Evolutionary conservation across 2,797 vertebrate genomes (phyloP).

Genomic region (Acanthurus lineatus): DNA sequence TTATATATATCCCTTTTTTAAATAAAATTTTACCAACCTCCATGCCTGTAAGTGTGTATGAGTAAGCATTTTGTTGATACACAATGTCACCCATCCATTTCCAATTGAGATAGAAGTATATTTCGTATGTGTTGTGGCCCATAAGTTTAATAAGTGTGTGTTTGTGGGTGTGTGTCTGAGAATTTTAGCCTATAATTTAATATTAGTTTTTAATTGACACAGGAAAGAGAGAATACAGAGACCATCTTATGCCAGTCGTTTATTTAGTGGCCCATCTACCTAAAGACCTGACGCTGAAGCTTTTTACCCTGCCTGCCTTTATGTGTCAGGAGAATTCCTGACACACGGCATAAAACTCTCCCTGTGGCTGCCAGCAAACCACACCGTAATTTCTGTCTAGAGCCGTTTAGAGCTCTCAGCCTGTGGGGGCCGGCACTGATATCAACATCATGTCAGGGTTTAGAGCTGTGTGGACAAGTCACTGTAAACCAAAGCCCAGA

Average conservation of each 20-base stretch:
- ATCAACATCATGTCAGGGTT: slow-evolving; percentile 51
- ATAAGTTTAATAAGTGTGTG: slow-evolving; percentile 29
- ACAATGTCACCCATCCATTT: slow-evolving; percentile 1
- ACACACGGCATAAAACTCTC: slow-evolving; percentile 71
- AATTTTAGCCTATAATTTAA: slow-evolving; percentile 19
- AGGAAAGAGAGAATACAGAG: slow-evolving; percentile 42
- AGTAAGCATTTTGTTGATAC: slow-evolving; percentile 29
- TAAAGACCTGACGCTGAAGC: slow-evolving; percentile 69
- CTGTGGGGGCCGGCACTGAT: slow-evolving; percentile 46
- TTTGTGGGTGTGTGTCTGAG: slow-evolving; percentile 9
- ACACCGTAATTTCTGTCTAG: slow-evolving; percentile 57
- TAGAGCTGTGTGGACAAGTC: slow-evolving; percentile 31
- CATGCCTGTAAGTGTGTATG: slow-evolving; percentile 8
- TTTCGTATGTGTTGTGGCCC: slow-evolving; percentile 36
- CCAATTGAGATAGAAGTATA: slow-evolving; percentile 45
- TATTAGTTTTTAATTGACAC: slow-evolving; percentile 18
- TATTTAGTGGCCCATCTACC: slow-evolving; percentile 75
- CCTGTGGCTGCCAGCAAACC: slow-evolving; percentile 51
- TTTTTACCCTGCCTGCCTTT: slow-evolving; percentile 58
- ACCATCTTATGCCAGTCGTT: slow-evolving; percentile 64
- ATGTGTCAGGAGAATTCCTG: slow-evolving; percentile 57
- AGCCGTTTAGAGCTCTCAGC: slow-evolving; percentile 56
- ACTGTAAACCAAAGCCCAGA: slow-evolving; percentile 12
- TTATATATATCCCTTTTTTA: too few relatives aligned
- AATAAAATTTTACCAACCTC: too few relatives aligned